These are phyloP conservation scores for Myotis brandtii DNA, from an alignment of 2,113 vertebrate genomes.

Conservation along the genomic window DNA sequence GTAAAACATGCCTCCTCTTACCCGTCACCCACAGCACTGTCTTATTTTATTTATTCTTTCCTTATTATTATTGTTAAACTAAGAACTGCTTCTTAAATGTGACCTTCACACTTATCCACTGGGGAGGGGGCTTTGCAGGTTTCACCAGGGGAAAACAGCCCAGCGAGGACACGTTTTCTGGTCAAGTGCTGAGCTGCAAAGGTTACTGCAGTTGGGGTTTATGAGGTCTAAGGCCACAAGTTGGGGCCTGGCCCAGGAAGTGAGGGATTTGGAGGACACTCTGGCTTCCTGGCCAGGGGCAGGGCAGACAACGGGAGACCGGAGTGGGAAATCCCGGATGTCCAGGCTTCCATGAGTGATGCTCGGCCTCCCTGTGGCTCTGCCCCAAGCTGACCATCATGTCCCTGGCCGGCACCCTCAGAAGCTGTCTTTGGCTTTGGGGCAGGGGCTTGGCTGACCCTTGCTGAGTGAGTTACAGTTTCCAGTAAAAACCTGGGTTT, in stretches of 20 bases:
- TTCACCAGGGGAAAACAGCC: background rate
- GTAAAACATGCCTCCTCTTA: background rate
- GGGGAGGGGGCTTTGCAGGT: background rate
- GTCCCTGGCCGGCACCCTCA: background rate
- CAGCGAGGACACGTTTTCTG: background rate
- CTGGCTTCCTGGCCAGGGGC: background rate
- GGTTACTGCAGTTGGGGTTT: background rate
- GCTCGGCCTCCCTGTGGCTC: accelerated
- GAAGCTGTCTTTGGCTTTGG: background rate
- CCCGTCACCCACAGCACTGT: background rate
- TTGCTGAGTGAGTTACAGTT: background rate
- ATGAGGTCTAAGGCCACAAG: background rate
- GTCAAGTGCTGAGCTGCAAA: background rate
- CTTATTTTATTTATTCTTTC: background rate
- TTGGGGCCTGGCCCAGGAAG: background rate
- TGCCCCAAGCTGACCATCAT: background rate
- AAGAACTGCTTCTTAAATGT: background rate
- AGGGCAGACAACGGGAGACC: background rate
- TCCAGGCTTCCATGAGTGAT: background rate
- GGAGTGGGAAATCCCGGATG: background rate
- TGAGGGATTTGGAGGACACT: background rate
- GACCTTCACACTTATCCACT: background rate
- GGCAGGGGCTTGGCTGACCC: background rate
- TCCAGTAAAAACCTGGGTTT: background rate
- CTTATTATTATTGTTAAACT: background rate